Percentiles rank a stretch among this genome's conserved stretches.
phyloP scores from a whole-genome alignment of 2,113 vertebrate species.

The Python bivittatus region DNA sequence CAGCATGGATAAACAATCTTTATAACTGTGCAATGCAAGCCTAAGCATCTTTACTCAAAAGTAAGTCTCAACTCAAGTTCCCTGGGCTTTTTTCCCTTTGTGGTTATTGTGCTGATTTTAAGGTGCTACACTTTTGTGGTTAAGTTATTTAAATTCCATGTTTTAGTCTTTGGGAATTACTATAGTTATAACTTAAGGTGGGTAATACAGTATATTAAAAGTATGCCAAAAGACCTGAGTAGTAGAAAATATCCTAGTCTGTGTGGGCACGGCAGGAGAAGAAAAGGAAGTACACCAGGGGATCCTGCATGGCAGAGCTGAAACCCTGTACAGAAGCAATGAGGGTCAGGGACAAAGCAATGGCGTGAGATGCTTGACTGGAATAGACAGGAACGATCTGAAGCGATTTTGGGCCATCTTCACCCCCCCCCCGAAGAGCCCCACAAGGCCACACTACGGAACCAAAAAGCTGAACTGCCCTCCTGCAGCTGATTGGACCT shows the following conservation, averaged over 20 bases:
- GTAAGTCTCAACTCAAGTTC: neutral
- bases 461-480: too few relatives aligned
- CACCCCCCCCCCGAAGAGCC: too few relatives aligned
- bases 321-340: slow-evolving; percentile 34
- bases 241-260: slow-evolving; percentile 49
- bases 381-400: slow-evolving; percentile 71
- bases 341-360: slow-evolving; percentile 31
- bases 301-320: slow-evolving; percentile 20
- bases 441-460: too few relatives aligned
- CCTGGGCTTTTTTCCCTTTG: neutral
- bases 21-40: neutral
- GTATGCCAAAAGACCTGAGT: slow-evolving; percentile 66
- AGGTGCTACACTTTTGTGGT: neutral
- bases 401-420: slow-evolving; percentile 92
- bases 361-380: slow-evolving; percentile 26
- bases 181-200: neutral
- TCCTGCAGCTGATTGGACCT: too few relatives aligned
- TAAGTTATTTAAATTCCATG: neutral
- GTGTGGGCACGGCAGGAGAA: slow-evolving; percentile 20
- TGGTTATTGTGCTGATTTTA: neutral
- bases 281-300: slow-evolving; percentile 40
- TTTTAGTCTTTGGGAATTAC: neutral
- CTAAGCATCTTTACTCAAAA: neutral
- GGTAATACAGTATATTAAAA: slow-evolving; percentile 79
- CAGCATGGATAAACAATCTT: too few relatives aligned